A percentile compares a stretch with the other conserved stretches of the same genome.
phyloP scores from a whole-genome alignment of 2,888 invertebrate genomes.

The Drosophila anomelani region DNA sequence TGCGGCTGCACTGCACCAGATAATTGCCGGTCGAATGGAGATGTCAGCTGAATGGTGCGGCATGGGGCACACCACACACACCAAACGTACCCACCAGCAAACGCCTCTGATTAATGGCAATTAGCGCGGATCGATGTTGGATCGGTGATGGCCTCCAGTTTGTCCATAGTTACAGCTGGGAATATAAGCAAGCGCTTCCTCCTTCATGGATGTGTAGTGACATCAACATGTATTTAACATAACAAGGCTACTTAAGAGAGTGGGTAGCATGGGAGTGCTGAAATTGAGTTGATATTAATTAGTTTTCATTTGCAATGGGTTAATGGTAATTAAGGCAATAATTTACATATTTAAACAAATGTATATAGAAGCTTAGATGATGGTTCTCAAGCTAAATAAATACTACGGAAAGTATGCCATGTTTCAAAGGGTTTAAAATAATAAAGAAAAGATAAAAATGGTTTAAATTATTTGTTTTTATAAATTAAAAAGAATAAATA shows the following conservation, averaged over 20 bases:
- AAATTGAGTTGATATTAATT: conserved; percentile 26
- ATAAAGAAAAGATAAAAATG: no score
- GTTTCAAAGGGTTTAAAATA: no score
- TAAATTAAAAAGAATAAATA: no score
- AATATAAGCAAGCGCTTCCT: conserved; percentile 23
- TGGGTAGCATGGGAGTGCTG: background rate
- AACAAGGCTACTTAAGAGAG: conserved; percentile 11
- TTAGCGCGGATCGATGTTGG: conserved; percentile 53
- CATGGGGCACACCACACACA: background rate
- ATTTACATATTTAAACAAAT: background rate
- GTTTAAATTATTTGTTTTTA: no score
- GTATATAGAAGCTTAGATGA: no score
- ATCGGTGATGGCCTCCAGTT: conserved; percentile 17
- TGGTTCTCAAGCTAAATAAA: no score
- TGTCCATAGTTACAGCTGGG: conserved; percentile 27
- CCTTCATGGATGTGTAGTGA: conserved; percentile 11
- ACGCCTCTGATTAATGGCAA: conserved; percentile 53
- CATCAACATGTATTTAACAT: conserved; percentile 26
- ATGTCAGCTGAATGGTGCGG: conserved; percentile 59
- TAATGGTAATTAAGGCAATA: conserved; percentile 10
- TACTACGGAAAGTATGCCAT: no score
- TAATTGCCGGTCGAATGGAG: conserved; percentile 64
- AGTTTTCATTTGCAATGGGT: conserved; percentile 10
- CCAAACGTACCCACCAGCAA: conserved; percentile 3
- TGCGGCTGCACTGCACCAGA: conserved; percentile 52